A percentile compares a stretch with the other conserved stretches of the same genome.
phyloP scores from a whole-genome alignment of 2,888 invertebrate species.

The Pyrochroa serraticornis region DNA sequence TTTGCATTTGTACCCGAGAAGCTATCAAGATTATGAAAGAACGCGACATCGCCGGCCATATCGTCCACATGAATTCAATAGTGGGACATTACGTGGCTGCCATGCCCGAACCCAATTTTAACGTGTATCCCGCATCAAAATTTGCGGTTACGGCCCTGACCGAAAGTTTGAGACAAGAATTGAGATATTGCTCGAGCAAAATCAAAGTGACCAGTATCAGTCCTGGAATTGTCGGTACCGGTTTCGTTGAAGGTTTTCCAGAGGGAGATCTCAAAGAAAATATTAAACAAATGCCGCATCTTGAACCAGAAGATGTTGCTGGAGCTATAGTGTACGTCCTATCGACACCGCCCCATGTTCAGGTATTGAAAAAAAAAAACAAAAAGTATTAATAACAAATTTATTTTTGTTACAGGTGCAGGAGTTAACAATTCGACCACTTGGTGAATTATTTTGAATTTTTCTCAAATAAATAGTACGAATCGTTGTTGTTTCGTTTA shows the following conservation, averaged over 20 bases:
- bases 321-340: slow-evolving; percentile 38
- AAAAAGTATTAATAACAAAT: no score
- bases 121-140: slow-evolving; percentile 42
- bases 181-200: slow-evolving; percentile 24
- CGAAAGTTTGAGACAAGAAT: slow-evolving; percentile 38
- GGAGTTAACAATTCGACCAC: background rate
- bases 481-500: background rate
- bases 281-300: slow-evolving; percentile 15
- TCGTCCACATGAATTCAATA: slow-evolving; percentile 41
- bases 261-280: slow-evolving; percentile 7
- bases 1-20: slow-evolving; percentile 41
- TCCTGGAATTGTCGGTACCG: slow-evolving; percentile 12
- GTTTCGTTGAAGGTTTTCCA: background rate
- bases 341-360: slow-evolving; percentile 37
- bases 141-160: slow-evolving; percentile 43
- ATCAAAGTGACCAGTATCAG: slow-evolving; percentile 39
- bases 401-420: background rate
- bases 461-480: background rate
- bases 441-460: background rate
- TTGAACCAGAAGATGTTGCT: slow-evolving; percentile 38
- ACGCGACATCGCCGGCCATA: slow-evolving; percentile 37
- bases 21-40: slow-evolving; percentile 39
- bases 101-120: slow-evolving; percentile 31
- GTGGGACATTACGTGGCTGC: slow-evolving; percentile 36
- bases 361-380: slow-evolving; percentile 24